phyloP scores from a whole-genome alignment of 2,797 vertebrate species.

The Ataeniobius toweri region DNA sequence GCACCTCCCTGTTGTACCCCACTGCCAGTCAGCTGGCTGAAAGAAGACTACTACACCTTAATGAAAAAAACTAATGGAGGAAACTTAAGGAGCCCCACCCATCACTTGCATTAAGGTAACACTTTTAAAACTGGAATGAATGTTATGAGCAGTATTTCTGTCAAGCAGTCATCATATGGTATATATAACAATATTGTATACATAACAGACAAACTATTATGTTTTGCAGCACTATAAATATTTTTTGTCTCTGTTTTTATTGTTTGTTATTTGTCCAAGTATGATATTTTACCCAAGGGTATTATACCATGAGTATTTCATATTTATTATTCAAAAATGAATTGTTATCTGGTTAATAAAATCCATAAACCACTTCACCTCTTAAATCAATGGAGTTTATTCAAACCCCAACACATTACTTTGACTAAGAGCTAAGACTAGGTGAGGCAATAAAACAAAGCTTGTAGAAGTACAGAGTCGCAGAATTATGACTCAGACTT shows the following conservation, averaged over 20 bases:
- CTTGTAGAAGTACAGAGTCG: not conserved
- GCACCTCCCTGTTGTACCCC: no score
- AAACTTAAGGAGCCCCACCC: no score
- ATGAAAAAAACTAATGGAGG: no score
- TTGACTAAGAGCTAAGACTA: not conserved
- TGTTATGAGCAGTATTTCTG: no score
- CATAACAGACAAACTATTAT: no score
- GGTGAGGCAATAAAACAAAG: not conserved
- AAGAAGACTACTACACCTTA: not conserved
- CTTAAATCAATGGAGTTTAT: not conserved
- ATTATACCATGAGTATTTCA: not conserved
- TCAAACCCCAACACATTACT: not conserved
- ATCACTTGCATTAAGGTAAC: no score
- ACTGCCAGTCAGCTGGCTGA: no score
- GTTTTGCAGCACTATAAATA: no score
- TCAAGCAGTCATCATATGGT: no score
- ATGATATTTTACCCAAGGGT: not conserved
- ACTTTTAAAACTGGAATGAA: no score
- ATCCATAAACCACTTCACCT: not conserved
- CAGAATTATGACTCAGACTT: conserved; percentile 48
- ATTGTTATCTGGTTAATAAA: not conserved
- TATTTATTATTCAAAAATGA: not conserved
- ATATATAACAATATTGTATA: no score
- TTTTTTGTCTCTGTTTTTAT: no score
- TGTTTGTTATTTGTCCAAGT: not conserved